Evolutionary conservation across 2,113 vertebrate species (phyloP), one percentile per base, ranked within the genome.

Genomic region (Bufo gargarizans): DNA sequence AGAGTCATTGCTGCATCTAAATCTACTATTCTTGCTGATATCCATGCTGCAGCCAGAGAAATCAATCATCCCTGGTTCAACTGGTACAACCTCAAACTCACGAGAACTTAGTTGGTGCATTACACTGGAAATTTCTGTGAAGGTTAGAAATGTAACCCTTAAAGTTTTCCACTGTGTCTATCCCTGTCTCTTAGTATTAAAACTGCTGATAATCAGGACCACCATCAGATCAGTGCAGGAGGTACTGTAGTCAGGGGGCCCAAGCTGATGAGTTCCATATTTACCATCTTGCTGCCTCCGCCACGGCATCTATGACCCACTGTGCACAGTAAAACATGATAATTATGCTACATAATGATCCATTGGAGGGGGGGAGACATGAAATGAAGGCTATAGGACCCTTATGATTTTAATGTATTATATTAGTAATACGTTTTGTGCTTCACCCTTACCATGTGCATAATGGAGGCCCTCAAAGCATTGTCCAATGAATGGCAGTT

Each of bases 21-120:
- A 87, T 80, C 45, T 87, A 55, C 86, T 58, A 49, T 86, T 16
- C 76, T 77, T 87, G 77, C 77, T 69, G 61, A 87, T 65, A 87
- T 77, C 77, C 77, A 67, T 80, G 50, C 17, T 33, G 69, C 77
- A 86, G 77, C 58, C 20, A 65, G 74, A 67, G 63, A 80, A 78
- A 87, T 87, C 86, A 80, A 87, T 87, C 77, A 80, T 87, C 33
- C n/a, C 77, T 87, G 77, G 61, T 87, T 87, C 86, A 87, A 47
- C 77, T 87, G 50, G 50, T 71, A 69, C 61, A 77, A 78, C 76
- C 72, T 63, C 86, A 56, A 50, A 87, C n/a, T 45, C 22, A 53
- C 47, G 47, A 12, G 49, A 86, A 67, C n/a, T 67, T 69, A 53
- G 59, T 78, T 71, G 6, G 13, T 53, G 22, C 59, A 65, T 78